A percentile compares a stretch with the other conserved stretches of the same genome.
These are phyloP conservation scores for Notolepis coatsorum DNA, from an alignment of 2,797 vertebrate species.

Conservation along the genomic window DNA sequence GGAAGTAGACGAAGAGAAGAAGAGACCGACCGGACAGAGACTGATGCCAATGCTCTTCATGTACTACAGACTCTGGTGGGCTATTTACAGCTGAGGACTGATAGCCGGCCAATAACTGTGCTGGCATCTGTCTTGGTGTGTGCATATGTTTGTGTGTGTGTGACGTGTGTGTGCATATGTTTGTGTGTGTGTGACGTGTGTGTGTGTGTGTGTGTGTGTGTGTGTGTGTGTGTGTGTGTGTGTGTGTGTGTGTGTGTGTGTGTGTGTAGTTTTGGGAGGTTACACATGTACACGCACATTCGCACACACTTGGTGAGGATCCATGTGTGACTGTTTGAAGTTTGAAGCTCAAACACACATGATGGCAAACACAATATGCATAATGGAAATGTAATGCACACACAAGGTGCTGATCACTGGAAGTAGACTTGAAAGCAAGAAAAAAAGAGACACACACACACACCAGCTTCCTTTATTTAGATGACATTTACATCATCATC, in stretches of 20 bases:
- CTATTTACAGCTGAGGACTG: not conserved
- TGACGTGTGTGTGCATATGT: too few species aligned
- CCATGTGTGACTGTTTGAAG: not conserved
- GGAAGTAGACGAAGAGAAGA: too few species aligned
- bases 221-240: not conserved
- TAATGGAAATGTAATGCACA: too few species aligned
- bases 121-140: not conserved
- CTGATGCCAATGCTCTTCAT: not conserved
- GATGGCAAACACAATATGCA: not conserved
- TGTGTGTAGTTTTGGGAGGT: not conserved
- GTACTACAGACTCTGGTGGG: not conserved
- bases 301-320: not conserved
- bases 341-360: not conserved
- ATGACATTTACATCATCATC: too few species aligned
- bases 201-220: too few species aligned
- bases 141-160: too few species aligned
- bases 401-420: too few species aligned
- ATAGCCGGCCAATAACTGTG: constrained; percentile 1
- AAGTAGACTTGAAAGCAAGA: too few species aligned
- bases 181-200: too few species aligned
- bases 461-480: too few species aligned
- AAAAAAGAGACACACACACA: not conserved
- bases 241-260: too few species aligned
- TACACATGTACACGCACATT: not conserved
- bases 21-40: not conserved